phyloP scores from a whole-genome alignment of 2,113 vertebrate species.

The Paradisaea rubra region DNA sequence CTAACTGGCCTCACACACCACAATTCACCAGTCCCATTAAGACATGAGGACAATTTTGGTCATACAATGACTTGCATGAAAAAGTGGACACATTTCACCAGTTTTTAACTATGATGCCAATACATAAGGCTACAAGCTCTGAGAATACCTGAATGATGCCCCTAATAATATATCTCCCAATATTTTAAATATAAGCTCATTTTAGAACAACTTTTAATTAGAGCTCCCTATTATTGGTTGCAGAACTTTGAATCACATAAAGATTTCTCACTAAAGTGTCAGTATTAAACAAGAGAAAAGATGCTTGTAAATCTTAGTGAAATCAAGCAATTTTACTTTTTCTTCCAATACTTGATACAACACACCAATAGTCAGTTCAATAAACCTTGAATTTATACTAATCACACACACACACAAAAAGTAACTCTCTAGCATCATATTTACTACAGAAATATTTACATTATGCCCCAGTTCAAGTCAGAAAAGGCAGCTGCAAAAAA shows the following conservation, averaged over 20 bases:
- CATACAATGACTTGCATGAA: neutral
- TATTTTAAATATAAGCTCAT: neutral
- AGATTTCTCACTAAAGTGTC: neutral
- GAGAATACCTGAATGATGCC: neutral
- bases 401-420: neutral
- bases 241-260: neutral
- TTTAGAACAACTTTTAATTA: neutral
- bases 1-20: neutral
- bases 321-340: slow-evolving; percentile 31
- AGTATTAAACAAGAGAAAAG: neutral
- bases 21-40: neutral
- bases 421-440: neutral
- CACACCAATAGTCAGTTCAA: neutral
- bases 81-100: neutral
- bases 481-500: slow-evolving; percentile 2
- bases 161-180: neutral
- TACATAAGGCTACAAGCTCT: neutral
- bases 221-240: neutral
- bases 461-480: neutral
- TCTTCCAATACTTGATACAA: slow-evolving; percentile 20
- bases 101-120: neutral
- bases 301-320: neutral
- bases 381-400: neutral
- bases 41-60: neutral
- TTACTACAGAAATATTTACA: slow-evolving; percentile 40